These are phyloP conservation scores for Rhagoletis zephyria DNA, from an alignment of 1,140 invertebrate species.

Conservation along the genomic window DNA sequence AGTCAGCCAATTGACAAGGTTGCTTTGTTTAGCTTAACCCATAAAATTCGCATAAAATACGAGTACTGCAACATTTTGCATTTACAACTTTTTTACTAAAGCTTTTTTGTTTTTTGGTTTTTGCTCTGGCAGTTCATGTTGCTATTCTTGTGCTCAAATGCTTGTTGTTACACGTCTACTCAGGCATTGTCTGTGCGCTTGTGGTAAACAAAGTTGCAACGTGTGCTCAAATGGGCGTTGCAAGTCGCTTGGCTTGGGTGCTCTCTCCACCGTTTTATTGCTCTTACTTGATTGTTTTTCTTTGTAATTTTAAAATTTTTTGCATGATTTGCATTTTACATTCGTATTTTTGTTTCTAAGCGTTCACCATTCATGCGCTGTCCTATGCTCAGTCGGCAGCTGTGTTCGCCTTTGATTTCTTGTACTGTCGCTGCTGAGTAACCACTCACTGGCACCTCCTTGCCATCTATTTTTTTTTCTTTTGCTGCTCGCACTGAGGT, in stretches of 20 bases:
- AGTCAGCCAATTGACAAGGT: constrained; percentile 28
- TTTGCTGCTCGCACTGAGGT: background rate
- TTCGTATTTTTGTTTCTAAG: background rate
- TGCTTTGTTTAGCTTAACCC: constrained; percentile 20
- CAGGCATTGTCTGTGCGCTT: background rate
- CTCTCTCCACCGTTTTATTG: background rate
- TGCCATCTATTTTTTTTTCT: too few species aligned
- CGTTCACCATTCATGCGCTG: background rate
- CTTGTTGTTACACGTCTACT: background rate
- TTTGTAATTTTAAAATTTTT: background rate
- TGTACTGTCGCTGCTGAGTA: background rate
- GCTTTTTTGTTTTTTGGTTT: background rate
- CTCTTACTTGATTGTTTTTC: background rate
- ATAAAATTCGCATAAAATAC: constrained; percentile 38
- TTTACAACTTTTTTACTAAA: background rate
- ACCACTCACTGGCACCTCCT: background rate
- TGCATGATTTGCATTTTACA: constrained; percentile 38
- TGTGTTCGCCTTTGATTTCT: constrained; percentile 1
- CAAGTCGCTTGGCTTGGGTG: background rate
- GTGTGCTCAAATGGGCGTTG: background rate
- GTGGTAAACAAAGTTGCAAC: background rate
- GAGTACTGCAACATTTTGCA: constrained; percentile 45
- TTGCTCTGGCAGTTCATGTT: background rate
- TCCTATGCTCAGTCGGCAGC: background rate
- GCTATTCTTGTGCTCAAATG: background rate